Evolutionary conservation across 92 coral and sea anemone genomes (phyloP).

Genomic region (Siderastrea siderea): DNA sequence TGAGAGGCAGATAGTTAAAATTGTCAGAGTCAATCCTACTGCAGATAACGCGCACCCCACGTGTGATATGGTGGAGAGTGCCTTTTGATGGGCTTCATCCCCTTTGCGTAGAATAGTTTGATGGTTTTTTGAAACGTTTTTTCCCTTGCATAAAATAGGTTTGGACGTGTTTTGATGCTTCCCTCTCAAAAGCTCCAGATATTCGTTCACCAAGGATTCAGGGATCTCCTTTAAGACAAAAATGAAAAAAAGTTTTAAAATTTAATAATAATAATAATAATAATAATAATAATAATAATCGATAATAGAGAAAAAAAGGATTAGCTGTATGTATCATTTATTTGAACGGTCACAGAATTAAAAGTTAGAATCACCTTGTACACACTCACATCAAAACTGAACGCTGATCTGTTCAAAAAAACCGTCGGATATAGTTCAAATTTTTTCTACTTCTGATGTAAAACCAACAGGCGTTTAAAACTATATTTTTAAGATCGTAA

Average conservation of each 20-base stretch:
- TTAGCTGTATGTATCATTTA: too few species aligned
- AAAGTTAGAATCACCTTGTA: not conserved
- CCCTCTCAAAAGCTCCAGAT: constrained; percentile 1
- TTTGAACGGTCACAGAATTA: too few species aligned
- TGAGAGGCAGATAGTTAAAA: constrained; percentile 68
- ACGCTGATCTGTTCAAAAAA: constrained; percentile 11
- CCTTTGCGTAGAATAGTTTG: constrained; percentile 41
- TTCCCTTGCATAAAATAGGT: not conserved
- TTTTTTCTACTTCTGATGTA: not conserved
- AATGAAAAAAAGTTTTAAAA: not conserved
- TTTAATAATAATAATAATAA: not conserved
- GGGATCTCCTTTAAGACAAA: constrained; percentile 32
- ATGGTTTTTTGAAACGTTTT: too few species aligned
- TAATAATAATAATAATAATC: too few species aligned
- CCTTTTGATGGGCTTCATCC: constrained; percentile 50
- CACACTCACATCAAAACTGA: constrained; percentile 11
- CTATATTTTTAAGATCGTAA: not conserved
- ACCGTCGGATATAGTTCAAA: constrained; percentile 6
- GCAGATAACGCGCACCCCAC: constrained; percentile 81
- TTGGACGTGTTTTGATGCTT: constrained; percentile 12
- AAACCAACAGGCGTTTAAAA: not conserved
- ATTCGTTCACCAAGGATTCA: constrained; percentile 5
- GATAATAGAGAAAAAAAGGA: too few species aligned
- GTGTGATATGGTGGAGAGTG: constrained; percentile 70
- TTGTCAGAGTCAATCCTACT: constrained; percentile 71